These are phyloP conservation scores for Ladona fulva DNA, from an alignment of 1,140 invertebrate genomes.

Conservation along the genomic window DNA sequence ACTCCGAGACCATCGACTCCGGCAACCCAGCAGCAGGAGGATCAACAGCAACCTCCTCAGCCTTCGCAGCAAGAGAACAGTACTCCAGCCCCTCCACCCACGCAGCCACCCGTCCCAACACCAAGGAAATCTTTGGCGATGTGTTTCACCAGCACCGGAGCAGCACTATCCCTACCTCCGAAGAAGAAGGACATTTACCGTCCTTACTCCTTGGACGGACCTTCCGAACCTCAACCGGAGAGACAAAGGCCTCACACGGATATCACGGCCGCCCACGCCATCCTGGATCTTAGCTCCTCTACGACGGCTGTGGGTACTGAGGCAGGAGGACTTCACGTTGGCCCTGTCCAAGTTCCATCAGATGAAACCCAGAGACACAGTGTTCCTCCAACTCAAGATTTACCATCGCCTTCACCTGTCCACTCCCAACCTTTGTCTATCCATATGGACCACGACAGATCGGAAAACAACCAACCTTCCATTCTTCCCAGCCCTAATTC, in stretches of 20 bases:
- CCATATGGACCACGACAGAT: not conserved
- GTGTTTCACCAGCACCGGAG: conserved; percentile 74
- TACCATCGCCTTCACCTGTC: not conserved
- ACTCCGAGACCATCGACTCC: not conserved
- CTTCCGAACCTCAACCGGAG: conserved; percentile 22
- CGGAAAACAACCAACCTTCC: not conserved
- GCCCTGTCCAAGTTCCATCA: conserved; percentile 39
- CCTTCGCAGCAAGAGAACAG: conserved; percentile 26
- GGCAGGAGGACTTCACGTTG: not conserved
- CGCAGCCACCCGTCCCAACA: conserved; percentile 26
- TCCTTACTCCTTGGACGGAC: conserved; percentile 67
- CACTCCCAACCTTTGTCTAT: not conserved
- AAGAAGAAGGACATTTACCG: conserved; percentile 83
- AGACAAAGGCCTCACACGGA: conserved; percentile 43
- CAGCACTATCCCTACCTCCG: conserved; percentile 66
- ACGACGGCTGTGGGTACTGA: conserved; percentile 48
- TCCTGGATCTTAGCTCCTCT: conserved; percentile 74
- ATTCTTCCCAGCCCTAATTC: not conserved
- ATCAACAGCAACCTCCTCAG: conserved; percentile 34
- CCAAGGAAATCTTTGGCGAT: conserved; percentile 59
- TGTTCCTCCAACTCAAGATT: conserved; percentile 25
- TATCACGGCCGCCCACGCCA: conserved; percentile 73
- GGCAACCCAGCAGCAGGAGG: conserved; percentile 23
- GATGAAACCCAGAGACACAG: conserved; percentile 33
- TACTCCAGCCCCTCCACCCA: conserved; percentile 32